Percentiles rank a stretch among this genome's conserved stretches.
phyloP scores from a whole-genome alignment of 2,797 vertebrate species.

The Sebastes reedi region DNA sequence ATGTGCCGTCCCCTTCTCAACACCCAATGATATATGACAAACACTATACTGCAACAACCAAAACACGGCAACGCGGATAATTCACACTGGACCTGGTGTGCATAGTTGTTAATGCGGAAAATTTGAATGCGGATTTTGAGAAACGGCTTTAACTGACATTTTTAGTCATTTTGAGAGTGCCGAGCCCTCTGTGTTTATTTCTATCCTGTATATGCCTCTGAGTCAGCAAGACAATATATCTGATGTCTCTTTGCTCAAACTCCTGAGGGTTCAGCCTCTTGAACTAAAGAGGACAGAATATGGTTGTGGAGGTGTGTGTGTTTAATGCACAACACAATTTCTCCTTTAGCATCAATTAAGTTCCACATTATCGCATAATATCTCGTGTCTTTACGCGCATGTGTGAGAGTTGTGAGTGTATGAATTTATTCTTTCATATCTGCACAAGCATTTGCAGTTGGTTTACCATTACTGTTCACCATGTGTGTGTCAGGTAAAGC shows the following conservation, averaged over 20 bases:
- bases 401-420: background rate
- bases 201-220: background rate
- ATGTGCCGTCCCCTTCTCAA: no score
- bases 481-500: background rate
- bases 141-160: no score
- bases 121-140: no score
- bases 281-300: background rate
- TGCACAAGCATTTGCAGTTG: background rate
- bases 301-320: background rate
- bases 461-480: background rate
- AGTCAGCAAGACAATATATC: background rate
- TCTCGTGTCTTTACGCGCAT: background rate
- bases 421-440: background rate
- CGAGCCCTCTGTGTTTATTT: background rate
- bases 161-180: no score
- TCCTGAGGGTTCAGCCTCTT: background rate
- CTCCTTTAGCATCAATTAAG: background rate
- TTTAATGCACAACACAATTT: background rate
- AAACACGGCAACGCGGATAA: no score
- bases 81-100: no score
- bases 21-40: no score
- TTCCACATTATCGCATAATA: background rate
- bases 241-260: slow-evolving; percentile 16
- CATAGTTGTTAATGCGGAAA: no score
- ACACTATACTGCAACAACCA: no score